Base-by-base conservation (phyloP, 1,140 invertebrate species). In the Brachionus rotundiformis region DNA sequence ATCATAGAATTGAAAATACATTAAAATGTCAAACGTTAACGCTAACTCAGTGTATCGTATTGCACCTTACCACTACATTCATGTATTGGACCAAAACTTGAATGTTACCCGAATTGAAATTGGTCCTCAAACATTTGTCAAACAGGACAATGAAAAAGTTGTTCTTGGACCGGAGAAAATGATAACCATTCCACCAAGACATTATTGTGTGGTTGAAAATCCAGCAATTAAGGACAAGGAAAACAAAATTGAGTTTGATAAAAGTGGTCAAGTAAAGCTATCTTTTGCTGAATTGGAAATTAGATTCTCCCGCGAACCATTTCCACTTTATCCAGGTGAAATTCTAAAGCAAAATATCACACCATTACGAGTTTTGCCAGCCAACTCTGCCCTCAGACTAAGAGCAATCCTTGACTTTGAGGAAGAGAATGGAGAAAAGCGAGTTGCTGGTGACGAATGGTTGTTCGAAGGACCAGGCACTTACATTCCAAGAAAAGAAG, bases 261-360 rank as follows among this genome's bases (percentile, higher is more conserved):
- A 75, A 7, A 79, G 77, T 82, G 89, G 89, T 29, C 89, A 90
- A 83, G 86, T 84, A 5, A 87, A 87, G 82, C 84, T 90, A 8
- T 82, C 83, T 3, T 88, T 90, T 85, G 90, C 87, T 82, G 89
- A 90, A 82, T 85, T 86, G 27, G 90, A 90, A 83, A 88, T 90
- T 59, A 84, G 90, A n/a, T 84, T 90, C 25, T 85, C 89, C 19
- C 63, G 27, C 8, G 89, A 90, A 11, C 89, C 90, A 8, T 90
- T 90, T 82, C 90, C 90, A 19, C 84, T 90, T 3, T 90, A 89
- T 84, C 90, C 90, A 27, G 90, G 90, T n/a, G 90, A 90, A 84
- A 80, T 85, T 11, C 19, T 82, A 2, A 47, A 75, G 31, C 68
- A 82, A 49, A 68, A 29, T 41, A 33, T 82, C 2, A 73, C 61